Evolutionary conservation across 2,888 invertebrate genomes (phyloP).

Genomic region (Acanthosepion esculentum): DNA sequence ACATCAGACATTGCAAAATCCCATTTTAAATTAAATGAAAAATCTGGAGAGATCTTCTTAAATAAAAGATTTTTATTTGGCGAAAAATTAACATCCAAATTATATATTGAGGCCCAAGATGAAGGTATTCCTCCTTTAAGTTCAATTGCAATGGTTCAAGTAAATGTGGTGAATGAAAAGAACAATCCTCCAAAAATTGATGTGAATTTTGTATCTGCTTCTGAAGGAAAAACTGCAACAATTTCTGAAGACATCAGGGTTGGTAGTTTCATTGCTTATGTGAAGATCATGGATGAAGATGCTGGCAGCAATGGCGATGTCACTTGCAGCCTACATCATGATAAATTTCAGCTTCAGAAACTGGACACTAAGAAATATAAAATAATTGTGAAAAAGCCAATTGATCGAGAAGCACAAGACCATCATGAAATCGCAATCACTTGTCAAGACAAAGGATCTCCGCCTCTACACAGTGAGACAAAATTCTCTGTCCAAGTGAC

Average conservation of each 20-base stretch:
- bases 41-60: neutral
- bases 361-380: neutral
- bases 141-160: constrained; percentile 1
- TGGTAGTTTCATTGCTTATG: neutral
- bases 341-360: neutral
- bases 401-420: neutral
- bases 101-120: neutral
- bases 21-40: neutral
- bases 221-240: neutral
- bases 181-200: constrained; percentile 23
- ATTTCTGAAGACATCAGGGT: neutral
- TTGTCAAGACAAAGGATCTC: constrained; percentile 14
- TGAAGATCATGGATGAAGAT: neutral
- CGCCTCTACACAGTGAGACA: neutral
- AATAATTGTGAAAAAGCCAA: constrained; percentile 21
- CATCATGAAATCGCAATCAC: neutral
- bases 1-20: neutral
- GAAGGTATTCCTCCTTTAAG: neutral
- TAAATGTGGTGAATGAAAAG: neutral
- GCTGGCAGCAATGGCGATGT: neutral
- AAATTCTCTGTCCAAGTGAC: constrained; percentile 33
- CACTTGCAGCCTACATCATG: neutral
- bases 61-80: neutral
- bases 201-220: constrained; percentile 33
- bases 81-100: neutral